phyloP scores from a whole-genome alignment of 1,140 invertebrate species.

The Agrypnia vestita region DNA sequence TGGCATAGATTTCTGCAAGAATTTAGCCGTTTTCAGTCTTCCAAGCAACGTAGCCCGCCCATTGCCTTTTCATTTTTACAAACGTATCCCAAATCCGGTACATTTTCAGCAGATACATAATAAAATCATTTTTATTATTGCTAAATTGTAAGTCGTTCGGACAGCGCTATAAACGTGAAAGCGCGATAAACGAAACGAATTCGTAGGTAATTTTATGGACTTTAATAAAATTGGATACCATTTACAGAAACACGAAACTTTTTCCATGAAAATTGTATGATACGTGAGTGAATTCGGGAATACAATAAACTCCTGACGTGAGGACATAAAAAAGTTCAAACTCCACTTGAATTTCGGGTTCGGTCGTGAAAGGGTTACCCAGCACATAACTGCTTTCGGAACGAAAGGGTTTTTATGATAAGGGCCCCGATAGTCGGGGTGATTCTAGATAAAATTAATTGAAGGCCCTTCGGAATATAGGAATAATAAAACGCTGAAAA shows the following conservation, averaged over 20 bases:
- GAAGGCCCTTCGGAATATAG: slow-evolving; percentile 37
- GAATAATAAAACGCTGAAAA: slow-evolving; percentile 30
- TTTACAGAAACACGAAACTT: slow-evolving; percentile 43
- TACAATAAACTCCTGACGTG: slow-evolving; percentile 31
- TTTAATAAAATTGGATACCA: slow-evolving; percentile 44
- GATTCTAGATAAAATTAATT: slow-evolving; percentile 50
- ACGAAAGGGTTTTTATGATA: slow-evolving; percentile 41
- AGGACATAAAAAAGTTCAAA: slow-evolving; percentile 36
- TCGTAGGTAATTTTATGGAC: slow-evolving; percentile 39
- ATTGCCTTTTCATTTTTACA: no score
- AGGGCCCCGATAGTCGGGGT: slow-evolving; percentile 36
- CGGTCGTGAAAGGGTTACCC: slow-evolving; percentile 24
- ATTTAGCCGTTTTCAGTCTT: no score
- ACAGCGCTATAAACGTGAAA: slow-evolving; percentile 14
- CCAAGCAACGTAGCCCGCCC: no score
- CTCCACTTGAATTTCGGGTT: slow-evolving; percentile 22
- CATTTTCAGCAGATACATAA: no score
- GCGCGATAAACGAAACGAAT: slow-evolving; percentile 33
- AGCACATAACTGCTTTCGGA: neutral
- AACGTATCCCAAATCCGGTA: no score
- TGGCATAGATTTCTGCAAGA: no score
- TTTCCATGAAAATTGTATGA: slow-evolving; percentile 41
- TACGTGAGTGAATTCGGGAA: slow-evolving; percentile 39
- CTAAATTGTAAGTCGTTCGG: neutral
- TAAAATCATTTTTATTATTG: no score